These are phyloP conservation scores for Thamnophis sirtalis DNA, from an alignment of 2,113 vertebrate species.

Conservation along the genomic window DNA sequence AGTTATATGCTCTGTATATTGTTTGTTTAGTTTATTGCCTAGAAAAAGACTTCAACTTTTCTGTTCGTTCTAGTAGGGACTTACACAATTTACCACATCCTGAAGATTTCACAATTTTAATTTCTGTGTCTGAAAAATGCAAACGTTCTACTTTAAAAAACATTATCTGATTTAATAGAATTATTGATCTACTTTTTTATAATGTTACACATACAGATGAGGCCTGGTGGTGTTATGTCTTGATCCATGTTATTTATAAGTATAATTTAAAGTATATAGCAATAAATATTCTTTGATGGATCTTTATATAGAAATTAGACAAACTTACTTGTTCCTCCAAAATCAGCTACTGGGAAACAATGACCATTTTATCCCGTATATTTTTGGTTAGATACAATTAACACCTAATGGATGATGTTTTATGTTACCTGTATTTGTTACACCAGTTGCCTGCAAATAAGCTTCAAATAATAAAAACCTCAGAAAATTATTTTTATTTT, in stretches of 20 bases:
- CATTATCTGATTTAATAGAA: rapidly evolving
- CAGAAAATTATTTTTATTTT: background rate
- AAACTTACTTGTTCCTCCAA: background rate
- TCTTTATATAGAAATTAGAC: background rate
- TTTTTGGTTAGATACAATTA: background rate
- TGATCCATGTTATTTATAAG: background rate
- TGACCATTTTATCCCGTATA: background rate
- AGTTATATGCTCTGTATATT: background rate
- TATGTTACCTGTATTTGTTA: background rate
- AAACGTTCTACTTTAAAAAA: background rate
- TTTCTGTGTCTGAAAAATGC: background rate
- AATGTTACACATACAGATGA: background rate
- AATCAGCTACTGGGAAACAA: background rate
- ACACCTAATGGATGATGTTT: background rate
- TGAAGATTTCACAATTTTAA: background rate
- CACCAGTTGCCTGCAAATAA: background rate
- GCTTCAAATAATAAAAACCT: background rate
- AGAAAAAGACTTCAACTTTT: background rate
- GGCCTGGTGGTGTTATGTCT: background rate
- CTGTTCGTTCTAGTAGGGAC: background rate
- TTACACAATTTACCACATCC: background rate
- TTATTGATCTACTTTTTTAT: too few species aligned
- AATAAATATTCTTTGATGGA: background rate
- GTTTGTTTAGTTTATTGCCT: background rate
- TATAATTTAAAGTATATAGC: background rate